phyloP scores from a whole-genome alignment of 2,797 vertebrate genomes.

The Sebastes steindachneri region DNA sequence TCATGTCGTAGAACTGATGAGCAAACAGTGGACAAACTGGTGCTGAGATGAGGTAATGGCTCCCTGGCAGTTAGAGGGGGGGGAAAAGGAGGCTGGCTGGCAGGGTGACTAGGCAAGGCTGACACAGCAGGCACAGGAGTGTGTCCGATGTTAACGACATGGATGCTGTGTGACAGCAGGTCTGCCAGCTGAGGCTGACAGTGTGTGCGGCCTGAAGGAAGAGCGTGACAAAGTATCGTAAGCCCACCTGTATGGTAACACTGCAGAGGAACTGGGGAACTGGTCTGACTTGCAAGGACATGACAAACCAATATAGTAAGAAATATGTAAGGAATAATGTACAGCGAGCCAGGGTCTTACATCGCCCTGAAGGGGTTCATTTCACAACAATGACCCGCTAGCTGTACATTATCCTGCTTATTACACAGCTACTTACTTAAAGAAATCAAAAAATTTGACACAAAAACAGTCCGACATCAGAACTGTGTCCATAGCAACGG shows the following conservation, averaged over 20 bases:
- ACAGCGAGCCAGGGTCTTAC: no score
- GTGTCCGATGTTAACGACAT: slow-evolving; percentile 22
- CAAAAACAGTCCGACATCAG: no score
- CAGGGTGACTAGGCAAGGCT: slow-evolving; percentile 10
- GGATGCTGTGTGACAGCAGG: slow-evolving; percentile 36
- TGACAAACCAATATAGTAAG: not conserved
- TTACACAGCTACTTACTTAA: no score
- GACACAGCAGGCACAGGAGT: slow-evolving; percentile 31
- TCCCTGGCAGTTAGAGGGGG: not conserved
- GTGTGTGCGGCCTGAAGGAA: slow-evolving; percentile 2
- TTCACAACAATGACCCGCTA: no score
- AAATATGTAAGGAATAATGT: no score
- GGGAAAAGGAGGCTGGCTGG: not conserved
- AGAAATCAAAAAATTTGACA: no score
- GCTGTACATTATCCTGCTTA: no score
- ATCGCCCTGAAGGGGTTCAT: no score
- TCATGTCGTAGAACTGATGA: not conserved
- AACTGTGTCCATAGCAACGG: no score
- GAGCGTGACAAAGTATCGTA: slow-evolving; percentile 4
- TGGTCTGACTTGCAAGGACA: not conserved
- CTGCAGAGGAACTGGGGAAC: slow-evolving; percentile 4
- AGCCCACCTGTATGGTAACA: not conserved
- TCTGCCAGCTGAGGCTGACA: slow-evolving; percentile 18
- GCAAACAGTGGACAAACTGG: not conserved
- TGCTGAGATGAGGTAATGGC: slow-evolving; percentile 34